Evolutionary conservation across 2,888 invertebrate species (phyloP).

Genomic region (Oscheius sp.): DNA sequence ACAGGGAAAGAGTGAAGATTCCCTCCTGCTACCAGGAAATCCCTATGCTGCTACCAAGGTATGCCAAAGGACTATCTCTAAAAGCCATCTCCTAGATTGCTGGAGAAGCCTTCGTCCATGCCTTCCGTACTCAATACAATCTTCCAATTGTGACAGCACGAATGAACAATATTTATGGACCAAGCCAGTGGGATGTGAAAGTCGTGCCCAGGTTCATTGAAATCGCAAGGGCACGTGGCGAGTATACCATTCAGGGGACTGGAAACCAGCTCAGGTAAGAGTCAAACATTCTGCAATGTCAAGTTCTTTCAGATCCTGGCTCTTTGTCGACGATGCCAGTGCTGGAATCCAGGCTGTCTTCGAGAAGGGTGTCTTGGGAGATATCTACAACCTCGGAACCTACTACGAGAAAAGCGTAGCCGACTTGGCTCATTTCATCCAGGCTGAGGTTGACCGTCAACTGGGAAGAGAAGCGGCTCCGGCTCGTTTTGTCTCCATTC

Average conservation of each 20-base stretch:
- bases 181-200: constrained; percentile 73
- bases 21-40: constrained; percentile 66
- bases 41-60: constrained; percentile 72
- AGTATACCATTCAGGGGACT: constrained; percentile 70
- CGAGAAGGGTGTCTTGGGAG: constrained; percentile 63
- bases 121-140: constrained; percentile 59
- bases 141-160: constrained; percentile 69
- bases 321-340: constrained; percentile 71
- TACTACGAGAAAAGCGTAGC: constrained; percentile 70
- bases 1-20: constrained; percentile 63
- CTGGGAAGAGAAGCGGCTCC: constrained; percentile 49
- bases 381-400: constrained; percentile 71
- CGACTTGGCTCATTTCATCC: constrained; percentile 66
- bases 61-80: not conserved
- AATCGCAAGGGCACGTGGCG: constrained; percentile 63
- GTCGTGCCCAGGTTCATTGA: constrained; percentile 71
- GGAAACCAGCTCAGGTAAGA: constrained; percentile 63
- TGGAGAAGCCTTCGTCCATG: constrained; percentile 67
- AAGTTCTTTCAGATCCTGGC: constrained; percentile 63
- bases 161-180: constrained; percentile 73
- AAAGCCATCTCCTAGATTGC: constrained; percentile 55
- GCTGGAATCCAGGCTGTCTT: constrained; percentile 65
- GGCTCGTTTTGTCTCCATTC: constrained; percentile 64
- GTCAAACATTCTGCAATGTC: not conserved
- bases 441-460: constrained; percentile 68